These are phyloP conservation scores for Heterotis niloticus DNA, from an alignment of 2,113 vertebrate genomes.

Conservation along the genomic window DNA sequence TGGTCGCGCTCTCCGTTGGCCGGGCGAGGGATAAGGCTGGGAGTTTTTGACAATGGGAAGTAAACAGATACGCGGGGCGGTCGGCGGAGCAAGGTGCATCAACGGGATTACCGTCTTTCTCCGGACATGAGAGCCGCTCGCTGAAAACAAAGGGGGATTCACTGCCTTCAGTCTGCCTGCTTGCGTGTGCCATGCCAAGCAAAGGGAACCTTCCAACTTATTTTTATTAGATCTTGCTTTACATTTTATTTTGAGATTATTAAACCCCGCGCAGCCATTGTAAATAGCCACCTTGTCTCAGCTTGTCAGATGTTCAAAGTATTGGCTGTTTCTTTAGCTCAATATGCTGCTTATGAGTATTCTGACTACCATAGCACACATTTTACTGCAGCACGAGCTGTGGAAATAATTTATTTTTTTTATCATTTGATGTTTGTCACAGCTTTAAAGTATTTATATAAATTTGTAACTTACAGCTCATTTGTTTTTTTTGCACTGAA, in stretches of 20 bases:
- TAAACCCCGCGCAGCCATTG: slow-evolving; percentile 19
- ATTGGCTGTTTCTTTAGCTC: slow-evolving; percentile 7
- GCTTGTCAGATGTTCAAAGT: not conserved
- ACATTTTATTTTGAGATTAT: slow-evolving; percentile 5
- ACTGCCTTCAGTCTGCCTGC: not conserved
- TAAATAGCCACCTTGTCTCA: slow-evolving; percentile 26
- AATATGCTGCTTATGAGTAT: slow-evolving; percentile 6
- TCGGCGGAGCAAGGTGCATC: slow-evolving; percentile 41
- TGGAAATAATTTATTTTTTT: not conserved
- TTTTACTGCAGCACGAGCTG: not conserved
- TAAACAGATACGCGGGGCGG: slow-evolving; percentile 35
- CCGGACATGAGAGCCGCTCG: slow-evolving; percentile 30
- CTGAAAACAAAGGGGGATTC: slow-evolving; percentile 3
- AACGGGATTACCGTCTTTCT: slow-evolving; percentile 34
- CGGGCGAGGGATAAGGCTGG: slow-evolving; percentile 36
- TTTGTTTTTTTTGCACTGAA: slow-evolving; percentile 46
- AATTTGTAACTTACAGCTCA: not conserved
- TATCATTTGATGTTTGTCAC: not conserved
- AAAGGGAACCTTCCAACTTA: slow-evolving; percentile 1
- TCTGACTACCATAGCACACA: not conserved
- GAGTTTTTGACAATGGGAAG: slow-evolving; percentile 48
- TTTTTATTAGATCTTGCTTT: not conserved
- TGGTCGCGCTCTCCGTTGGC: slow-evolving; percentile 29
- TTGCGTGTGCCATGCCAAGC: not conserved
- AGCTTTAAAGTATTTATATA: not conserved